Conservation (phyloP, 2,797 vertebrate species). For the Xiphorhynchus erythropygius region DNA sequence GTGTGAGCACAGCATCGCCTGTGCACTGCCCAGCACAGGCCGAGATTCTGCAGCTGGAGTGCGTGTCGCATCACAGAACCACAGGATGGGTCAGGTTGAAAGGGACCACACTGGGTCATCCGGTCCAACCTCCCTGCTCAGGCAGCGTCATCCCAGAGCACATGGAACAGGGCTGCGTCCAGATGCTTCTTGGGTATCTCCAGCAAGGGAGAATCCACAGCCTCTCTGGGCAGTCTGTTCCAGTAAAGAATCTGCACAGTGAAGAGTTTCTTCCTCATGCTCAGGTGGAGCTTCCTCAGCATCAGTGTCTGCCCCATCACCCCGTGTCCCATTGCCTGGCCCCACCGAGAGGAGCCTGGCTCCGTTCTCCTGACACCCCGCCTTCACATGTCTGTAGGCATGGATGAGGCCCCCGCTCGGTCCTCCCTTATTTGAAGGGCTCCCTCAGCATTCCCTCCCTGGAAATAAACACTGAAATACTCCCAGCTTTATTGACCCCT, state of each 20-base stretch:
- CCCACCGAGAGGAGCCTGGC: neutral
- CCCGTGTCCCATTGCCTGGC: neutral
- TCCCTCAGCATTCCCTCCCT: fast-evolving
- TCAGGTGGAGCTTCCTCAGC: neutral
- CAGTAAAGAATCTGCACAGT: neutral
- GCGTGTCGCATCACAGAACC: fast-evolving
- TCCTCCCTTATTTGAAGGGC: neutral
- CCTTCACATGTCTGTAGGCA: fast-evolving
- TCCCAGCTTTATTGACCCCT: fast-evolving
- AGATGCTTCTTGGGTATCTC: fast-evolving
- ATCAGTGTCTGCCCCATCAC: neutral
- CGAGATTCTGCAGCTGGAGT: neutral
- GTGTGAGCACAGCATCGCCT: neutral
- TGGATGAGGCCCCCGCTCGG: fast-evolving
- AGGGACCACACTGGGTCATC: neutral
- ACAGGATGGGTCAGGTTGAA: neutral
- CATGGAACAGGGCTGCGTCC: fast-evolving
- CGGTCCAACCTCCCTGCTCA: neutral
- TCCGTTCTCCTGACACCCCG: neutral
- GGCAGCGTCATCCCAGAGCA: neutral
- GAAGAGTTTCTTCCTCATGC: neutral
- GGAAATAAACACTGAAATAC: neutral
- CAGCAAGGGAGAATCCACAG: neutral
- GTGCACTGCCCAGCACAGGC: fast-evolving
- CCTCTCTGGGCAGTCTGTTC: neutral